A percentile compares a stretch with the other conserved stretches of the same genome.
These are phyloP conservation scores for Chlamydotis undulata DNA, from an alignment of 2,113 vertebrate genomes.

Conservation along the genomic window DNA sequence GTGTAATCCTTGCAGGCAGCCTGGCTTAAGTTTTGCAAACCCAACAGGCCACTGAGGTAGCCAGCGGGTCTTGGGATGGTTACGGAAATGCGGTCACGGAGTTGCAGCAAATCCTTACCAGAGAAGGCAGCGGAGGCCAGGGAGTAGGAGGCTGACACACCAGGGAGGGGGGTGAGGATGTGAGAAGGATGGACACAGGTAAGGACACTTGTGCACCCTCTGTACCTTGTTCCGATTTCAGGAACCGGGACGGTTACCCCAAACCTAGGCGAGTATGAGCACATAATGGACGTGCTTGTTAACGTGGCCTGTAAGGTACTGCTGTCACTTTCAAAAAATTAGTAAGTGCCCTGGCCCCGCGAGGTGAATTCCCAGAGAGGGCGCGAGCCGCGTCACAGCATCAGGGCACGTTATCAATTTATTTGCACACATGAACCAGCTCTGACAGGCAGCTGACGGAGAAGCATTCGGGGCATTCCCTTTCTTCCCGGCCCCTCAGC, in stretches of 20 bases:
- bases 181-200: background rate
- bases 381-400: accelerated
- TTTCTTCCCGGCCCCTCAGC: background rate
- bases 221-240: background rate
- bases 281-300: accelerated
- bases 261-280: accelerated
- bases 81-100: background rate
- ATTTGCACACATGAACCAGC: accelerated
- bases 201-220: accelerated
- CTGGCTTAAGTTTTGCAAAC: background rate
- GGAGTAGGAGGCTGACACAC: background rate
- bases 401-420: accelerated
- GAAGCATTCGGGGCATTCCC: background rate
- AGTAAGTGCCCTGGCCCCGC: accelerated
- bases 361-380: background rate
- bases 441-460: background rate
- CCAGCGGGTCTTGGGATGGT: background rate
- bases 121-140: background rate
- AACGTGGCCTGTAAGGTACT: accelerated
- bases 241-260: background rate
- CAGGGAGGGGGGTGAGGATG: background rate
- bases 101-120: background rate
- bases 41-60: background rate
- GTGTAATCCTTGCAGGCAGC: background rate
- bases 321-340: background rate